phyloP scores from a whole-genome alignment of 2,888 invertebrate genomes.

The Camponotus fellah region DNA sequence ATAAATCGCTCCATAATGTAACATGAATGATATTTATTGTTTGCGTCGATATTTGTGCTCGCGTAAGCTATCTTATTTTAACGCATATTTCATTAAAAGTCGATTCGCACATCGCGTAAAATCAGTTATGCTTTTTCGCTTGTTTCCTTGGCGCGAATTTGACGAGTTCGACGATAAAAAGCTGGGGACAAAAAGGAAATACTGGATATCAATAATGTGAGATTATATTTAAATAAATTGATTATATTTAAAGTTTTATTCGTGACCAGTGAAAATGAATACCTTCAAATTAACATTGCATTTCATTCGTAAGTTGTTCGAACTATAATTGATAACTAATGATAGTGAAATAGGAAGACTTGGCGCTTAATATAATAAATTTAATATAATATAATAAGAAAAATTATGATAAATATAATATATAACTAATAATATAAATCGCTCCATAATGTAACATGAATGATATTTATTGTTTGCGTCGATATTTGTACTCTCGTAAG shows the following conservation, averaged over 20 bases:
- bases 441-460: background rate
- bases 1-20: background rate
- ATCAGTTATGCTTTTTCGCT: background rate
- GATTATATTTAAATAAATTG: too few relatives aligned
- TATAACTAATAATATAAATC: background rate
- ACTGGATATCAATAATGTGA: background rate
- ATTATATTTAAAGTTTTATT: conserved; percentile 13
- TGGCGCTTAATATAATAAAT: background rate
- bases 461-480: conserved; percentile 2
- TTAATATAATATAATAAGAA: background rate
- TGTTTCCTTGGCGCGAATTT: background rate
- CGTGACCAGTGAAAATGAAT: conserved; percentile 6
- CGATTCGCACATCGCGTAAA: conserved; percentile 20
- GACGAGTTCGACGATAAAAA: background rate
- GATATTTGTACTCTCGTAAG: background rate
- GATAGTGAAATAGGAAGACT: background rate
- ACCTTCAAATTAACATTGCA: background rate
- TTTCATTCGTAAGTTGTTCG: background rate
- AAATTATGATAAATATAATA: background rate
- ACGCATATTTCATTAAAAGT: conserved; percentile 31
- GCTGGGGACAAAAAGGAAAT: background rate
- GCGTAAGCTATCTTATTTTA: background rate
- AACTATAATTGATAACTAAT: background rate
- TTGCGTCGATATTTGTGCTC: background rate
- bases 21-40: background rate